Base-by-base conservation (phyloP, 1,140 invertebrate genomes). In the Hestina assimilis region DNA sequence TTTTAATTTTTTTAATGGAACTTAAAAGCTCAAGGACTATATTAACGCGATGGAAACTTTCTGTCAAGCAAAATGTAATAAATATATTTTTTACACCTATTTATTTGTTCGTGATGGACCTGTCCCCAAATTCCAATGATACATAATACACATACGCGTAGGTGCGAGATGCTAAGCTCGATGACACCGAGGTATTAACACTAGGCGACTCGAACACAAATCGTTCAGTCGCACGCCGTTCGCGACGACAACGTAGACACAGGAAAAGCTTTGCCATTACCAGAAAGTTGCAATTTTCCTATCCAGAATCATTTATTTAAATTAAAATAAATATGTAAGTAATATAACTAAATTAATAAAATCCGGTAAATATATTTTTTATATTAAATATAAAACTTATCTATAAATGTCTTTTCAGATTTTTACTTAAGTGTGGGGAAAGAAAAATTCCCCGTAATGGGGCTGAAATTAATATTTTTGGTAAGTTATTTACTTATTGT, bases 151-250 rank as follows among this genome's bases (percentile, higher is more conserved):
- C 48, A 65, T 59, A 66, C 60, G 66, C 64, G 69, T 73, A 70
- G 72, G 72, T 73, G 66, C 68, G 68, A 79, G 77, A 78, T 78
- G 69, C 59, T 66, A 64, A 73, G 76, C 75, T 64, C 75, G 80
- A 79, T 79, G 79, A 77, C 75, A 76, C 75, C 63, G 71, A 76
- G 71, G 79, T 77, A 83, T 84, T 85, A 83, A 83, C 80, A 83
- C 79, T 71, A 72, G 69, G 74, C 47, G 64, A 54, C 72, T 52
- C 63, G 65, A 59, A 66, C 69, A 75, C 61, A 62, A 69, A 46
- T 69, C 72, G 75, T 67, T 83, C 83, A 87, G 81, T 84, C 75
- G 73, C 68, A 67, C 71, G 59, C 43, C 62, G 71, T 43, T 41
- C 75, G 70, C 72, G 73, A 72, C 72, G 28, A 70, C 54, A 51